Base-by-base conservation (phyloP, 1,140 invertebrate genomes). In the Lucilia cuprina region DNA sequence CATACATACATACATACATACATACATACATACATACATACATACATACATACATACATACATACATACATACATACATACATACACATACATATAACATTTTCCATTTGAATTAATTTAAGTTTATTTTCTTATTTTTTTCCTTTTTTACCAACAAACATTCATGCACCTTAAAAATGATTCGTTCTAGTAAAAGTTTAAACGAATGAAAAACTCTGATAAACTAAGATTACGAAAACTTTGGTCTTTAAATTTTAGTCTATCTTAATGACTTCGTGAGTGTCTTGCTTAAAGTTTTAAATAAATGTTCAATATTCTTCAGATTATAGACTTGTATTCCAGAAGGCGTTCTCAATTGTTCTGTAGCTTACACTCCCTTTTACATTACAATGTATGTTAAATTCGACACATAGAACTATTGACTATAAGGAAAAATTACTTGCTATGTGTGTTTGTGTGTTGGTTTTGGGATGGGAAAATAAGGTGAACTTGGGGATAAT, bases 81-180 rank as follows among this genome's bases (percentile, higher is more conserved):
- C 25, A 30, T 2, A 30, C 1, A 30, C 25, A 60, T 13, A 60
- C 9, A 5, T 19, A 21, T 7, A 70, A 70, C 21, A 70, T 70
- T 70, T 70, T 21, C n/a, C 65, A 70, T 70, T 70, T 70, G 19
- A 70, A 70, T 70, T 70, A 70, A 70, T 70, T 70, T 70, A 70
- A 70, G 60, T 19, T 70, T 70, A 25, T 60, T 60, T 60, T 14
- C 0, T 5, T 60, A 1, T 13, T 12, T 14, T 7, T 5, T 60
- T 8, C 0, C 17, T 14, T 13, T 12, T 14, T 60, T 14, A 1
- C 3, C 50, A 2, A 2, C 55, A 3, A 60, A 60, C 14, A 60
- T 17, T 60, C 55, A n/a, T n/a, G 7, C 14, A 60, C 14, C 5
- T n/a, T n/a, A 60, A n/a, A 60, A 60, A n/a, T n/a, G 13, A 14